Evolutionary conservation across 2,888 invertebrate species (phyloP), one percentile per base, ranked within the genome.

Genomic region (Nephrotoma flavescens): DNA sequence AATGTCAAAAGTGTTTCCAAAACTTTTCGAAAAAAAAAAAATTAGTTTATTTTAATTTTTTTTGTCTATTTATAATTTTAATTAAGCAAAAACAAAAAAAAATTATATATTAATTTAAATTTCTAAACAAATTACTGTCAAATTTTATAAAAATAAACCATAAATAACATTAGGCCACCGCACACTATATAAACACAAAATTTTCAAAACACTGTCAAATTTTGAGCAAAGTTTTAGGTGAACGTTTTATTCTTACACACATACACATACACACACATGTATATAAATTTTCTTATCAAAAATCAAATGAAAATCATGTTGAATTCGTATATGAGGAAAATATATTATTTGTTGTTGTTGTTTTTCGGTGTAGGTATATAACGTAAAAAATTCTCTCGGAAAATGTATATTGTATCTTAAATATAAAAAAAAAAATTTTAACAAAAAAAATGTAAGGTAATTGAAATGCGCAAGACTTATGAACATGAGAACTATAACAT

Each of bases 1-100:
- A 84, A 84, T 84, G 84, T 84, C 84, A 84, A 84, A 84, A 42
- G 84, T 84, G 84, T 41, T 84, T 84, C 84, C 84, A 42, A 84
- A 84, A 84, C 84, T 84, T 84, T 84, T 71, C 71, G 71, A 31
- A 71, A 71, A 52, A 57, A 57, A 57, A 57, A 57, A 57, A 57
- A 52, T 52, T n/a, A 15, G 12, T 71, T 31, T 19, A 15, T 71
- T 31, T 2, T 31, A 31, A 31, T 31, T 31, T 9, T 31, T 31
- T 71, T 71, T 71, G 19, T 71, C 71, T 71, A 71, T 71, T 71
- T 71, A 71, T 71, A 71, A 71, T 71, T 71, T 71, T 71, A 71
- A 71, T 71, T 71, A 71, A 71, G 15, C 52, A 15, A 57, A 52
- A 57, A 57, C 52, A 15, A 57, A 57, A 57, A 57, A 57, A n/a